Base-by-base conservation (phyloP, 2,888 invertebrate genomes). In the Spisula subtruncata region DNA sequence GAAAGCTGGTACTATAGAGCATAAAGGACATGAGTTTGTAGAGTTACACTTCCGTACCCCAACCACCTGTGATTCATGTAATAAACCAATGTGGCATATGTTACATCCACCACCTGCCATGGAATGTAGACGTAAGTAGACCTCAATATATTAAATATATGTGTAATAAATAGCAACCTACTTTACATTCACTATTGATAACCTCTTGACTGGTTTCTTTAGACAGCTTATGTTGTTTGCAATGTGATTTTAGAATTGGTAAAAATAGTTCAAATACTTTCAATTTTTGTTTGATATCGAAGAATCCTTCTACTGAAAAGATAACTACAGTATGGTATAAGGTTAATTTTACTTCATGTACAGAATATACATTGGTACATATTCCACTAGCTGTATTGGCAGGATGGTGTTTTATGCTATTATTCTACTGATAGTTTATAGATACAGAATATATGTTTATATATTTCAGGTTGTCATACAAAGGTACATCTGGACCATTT, bases 401-500 rank as follows among this genome's bases (percentile, higher is more conserved):
- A n/a, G n/a, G n/a, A n/a, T n/a, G 56, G 20, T n/a, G 25, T 25
- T 25, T 60, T 51, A 12, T 4, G 51, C 51, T 10, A 16, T 16
- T n/a, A n/a, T n/a, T n/a, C n/a, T n/a, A n/a, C n/a, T n/a, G n/a
- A n/a, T n/a, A n/a, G 51, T 16, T 8, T 51, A 51, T 51, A 16
- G 48, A 48, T 48, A 16, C 16, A 51, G 12, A 51, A 51, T 12
- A 51, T 10, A 16, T 51, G 51, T 12, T 35, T 46, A 32, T 85
- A n/a, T 82, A 60, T 93, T 95, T 10, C 96, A 98, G 99, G 99
- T 94, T 99, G 99, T 97, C 98, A 98, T 96, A 98, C 99, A 97
- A 99, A 99, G 97, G 98, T 99, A 96, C 99, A 99, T 97, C 98
- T 98, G 97, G 99, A 99, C 96, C 99, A 99, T 97, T 98, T 98